Percentiles rank a stretch among this genome's conserved stretches.
Conservation (phyloP, 2,888 invertebrate species). For the Physocephala rufipes region DNA sequence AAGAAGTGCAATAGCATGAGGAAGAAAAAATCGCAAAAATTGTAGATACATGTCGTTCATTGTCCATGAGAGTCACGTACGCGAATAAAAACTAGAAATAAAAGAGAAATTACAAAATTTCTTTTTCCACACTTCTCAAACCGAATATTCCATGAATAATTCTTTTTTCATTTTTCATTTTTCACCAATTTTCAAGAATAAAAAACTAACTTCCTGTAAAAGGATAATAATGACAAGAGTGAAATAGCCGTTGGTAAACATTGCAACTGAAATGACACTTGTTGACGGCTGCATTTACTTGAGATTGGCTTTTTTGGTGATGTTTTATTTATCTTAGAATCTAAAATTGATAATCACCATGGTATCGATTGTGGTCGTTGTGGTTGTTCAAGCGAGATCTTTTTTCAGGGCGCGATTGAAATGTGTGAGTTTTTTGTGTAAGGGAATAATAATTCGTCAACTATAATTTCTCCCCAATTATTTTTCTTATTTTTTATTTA, state of each 20-base stretch:
- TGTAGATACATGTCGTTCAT: no score
- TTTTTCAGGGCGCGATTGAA: slow-evolving; percentile 50
- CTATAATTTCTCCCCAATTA: not conserved
- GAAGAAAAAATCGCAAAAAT: no score
- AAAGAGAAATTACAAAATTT: slow-evolving; percentile 12
- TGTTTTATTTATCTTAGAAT: not conserved
- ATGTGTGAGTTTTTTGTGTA: slow-evolving; percentile 51
- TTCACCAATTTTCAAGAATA: not conserved
- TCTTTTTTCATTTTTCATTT: slow-evolving; percentile 35
- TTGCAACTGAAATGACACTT: not conserved
- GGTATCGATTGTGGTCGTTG: slow-evolving; percentile 1
- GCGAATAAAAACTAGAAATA: not conserved
- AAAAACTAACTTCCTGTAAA: slow-evolving; percentile 49
- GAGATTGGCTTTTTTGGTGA: not conserved
- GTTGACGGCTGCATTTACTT: slow-evolving; percentile 21
- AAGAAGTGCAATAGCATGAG: no score
- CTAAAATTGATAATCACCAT: not conserved
- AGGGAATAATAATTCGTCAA: not conserved
- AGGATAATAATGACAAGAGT: slow-evolving; percentile 39
- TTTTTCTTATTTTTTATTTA: not conserved
- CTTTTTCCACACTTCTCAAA: no score
- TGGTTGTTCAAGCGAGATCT: slow-evolving; percentile 22
- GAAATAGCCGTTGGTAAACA: slow-evolving; percentile 3
- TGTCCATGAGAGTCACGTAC: not conserved
- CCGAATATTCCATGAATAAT: no score